Conservation (phyloP, 2,888 invertebrate species). For the Phortica okadai region DNA sequence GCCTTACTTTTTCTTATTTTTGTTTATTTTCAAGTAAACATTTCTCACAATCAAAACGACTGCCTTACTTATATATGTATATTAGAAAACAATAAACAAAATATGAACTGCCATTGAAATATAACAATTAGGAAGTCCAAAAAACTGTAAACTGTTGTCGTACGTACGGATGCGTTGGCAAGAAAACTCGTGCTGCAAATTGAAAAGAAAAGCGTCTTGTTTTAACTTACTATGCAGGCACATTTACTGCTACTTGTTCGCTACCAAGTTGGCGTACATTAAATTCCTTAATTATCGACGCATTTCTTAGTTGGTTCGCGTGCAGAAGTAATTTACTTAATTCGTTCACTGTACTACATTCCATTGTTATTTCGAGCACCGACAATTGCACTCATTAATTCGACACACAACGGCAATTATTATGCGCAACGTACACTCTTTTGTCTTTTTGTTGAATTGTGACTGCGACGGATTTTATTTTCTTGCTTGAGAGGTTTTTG, state of each 20-base stretch:
- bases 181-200: too few relatives aligned
- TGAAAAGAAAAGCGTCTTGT: neutral
- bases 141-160: neutral
- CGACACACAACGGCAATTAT: slow-evolving; percentile 44
- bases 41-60: too few relatives aligned
- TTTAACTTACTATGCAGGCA: neutral
- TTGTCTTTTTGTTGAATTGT: neutral
- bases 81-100: too few relatives aligned
- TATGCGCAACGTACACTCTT: slow-evolving; percentile 34
- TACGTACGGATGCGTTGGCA: neutral
- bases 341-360: slow-evolving; percentile 10
- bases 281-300: slow-evolving; percentile 11
- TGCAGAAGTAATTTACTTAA: slow-evolving; percentile 7
- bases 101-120: neutral
- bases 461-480: slow-evolving; percentile 1
- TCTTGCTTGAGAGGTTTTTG: neutral
- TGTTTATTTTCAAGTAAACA: neutral
- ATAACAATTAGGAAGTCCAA: neutral
- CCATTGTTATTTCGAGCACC: slow-evolving; percentile 36
- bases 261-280: neutral
- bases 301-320: neutral
- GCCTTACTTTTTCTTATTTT: slow-evolving; percentile 14
- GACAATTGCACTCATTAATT: slow-evolving; percentile 58
- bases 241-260: neutral
- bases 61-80: too few relatives aligned